phyloP scores from a whole-genome alignment of 2,113 vertebrate genomes.

The Paratilapia polleni region DNA sequence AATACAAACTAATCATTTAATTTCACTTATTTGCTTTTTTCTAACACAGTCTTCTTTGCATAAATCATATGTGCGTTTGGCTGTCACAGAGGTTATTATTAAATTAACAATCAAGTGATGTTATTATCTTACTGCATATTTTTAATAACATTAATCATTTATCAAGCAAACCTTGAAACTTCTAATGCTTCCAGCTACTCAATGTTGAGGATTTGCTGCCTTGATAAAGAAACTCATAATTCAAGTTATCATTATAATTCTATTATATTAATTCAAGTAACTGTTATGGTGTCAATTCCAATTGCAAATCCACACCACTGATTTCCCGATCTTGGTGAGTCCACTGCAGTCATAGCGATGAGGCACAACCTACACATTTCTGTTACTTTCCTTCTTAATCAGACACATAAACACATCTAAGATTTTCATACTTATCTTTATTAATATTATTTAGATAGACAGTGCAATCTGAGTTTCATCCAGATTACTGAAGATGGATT shows the following conservation, averaged over 20 bases:
- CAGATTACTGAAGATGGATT: conserved; percentile 17
- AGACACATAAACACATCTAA: not conserved
- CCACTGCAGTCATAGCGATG: conserved; percentile 1
- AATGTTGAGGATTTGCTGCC: fast-evolving
- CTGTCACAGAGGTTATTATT: not conserved
- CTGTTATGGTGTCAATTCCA: not conserved
- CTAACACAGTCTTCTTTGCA: fast-evolving
- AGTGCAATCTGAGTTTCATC: not conserved
- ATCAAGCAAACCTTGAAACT: not conserved
- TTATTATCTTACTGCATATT: not conserved
- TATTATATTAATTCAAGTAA: not conserved
- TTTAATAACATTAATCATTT: no score
- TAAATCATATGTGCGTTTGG: not conserved
- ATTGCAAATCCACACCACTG: not conserved
- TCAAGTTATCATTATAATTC: not conserved
- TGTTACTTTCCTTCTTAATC: conserved; percentile 1
- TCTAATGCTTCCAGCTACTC: not conserved
- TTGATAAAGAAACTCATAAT: not conserved
- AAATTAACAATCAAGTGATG: not conserved
- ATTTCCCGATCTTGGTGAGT: not conserved
- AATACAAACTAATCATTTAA: conserved; percentile 3
- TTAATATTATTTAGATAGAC: no score
- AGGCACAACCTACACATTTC: not conserved
- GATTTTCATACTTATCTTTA: not conserved
- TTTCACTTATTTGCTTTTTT: not conserved